phyloP scores from a whole-genome alignment of 2,888 invertebrate genomes.

The Sylvicola cinctus region DNA sequence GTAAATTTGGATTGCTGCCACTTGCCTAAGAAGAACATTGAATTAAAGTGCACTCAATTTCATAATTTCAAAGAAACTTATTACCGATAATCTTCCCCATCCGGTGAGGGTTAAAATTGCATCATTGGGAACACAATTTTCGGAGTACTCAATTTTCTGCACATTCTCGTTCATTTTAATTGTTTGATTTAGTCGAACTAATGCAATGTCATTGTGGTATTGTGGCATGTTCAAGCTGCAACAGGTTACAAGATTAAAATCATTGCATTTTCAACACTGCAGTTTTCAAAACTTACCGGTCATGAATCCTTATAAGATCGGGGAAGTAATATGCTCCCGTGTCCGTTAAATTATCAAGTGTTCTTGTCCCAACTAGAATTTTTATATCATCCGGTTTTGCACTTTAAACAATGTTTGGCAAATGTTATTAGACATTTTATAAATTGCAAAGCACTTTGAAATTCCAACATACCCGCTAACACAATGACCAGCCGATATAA shows the following conservation, averaged over 20 bases:
- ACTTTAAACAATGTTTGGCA: too few species aligned
- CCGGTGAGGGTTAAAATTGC: slow-evolving; percentile 29
- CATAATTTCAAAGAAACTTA: too few species aligned
- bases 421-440: too few species aligned
- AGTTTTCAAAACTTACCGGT: too few species aligned
- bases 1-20: not conserved
- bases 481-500: slow-evolving; percentile 22
- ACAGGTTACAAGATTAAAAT: too few species aligned
- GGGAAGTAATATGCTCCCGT: too few species aligned
- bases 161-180: slow-evolving; percentile 27
- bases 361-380: too few species aligned
- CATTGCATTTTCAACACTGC: too few species aligned
- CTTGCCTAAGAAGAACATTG: not conserved
- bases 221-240: not conserved
- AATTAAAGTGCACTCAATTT: not conserved
- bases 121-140: slow-evolving; percentile 25
- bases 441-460: too few species aligned
- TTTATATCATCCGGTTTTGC: too few species aligned
- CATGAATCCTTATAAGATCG: too few species aligned
- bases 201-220: slow-evolving; percentile 34
- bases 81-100: slow-evolving; percentile 26
- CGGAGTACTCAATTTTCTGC: slow-evolving; percentile 30
- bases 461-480: slow-evolving; percentile 11
- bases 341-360: too few species aligned
- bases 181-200: slow-evolving; percentile 30